A percentile compares a stretch with the other conserved stretches of the same genome.
Conservation (phyloP, 2,113 vertebrate species). For the Aspiorhynchus laticeps region DNA sequence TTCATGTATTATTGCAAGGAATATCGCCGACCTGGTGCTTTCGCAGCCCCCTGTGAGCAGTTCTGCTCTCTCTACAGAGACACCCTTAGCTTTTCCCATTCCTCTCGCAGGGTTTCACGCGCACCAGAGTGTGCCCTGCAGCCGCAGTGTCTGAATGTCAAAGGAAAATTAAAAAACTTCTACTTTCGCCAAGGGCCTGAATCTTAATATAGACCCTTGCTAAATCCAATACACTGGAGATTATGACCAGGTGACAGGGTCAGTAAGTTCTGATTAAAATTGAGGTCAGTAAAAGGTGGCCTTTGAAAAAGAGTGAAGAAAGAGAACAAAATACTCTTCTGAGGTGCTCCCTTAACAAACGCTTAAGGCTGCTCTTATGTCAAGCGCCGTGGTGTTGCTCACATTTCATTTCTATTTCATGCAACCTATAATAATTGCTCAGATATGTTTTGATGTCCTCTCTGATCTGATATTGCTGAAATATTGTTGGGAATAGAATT, state of each 20-base stretch:
- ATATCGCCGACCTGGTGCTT: not conserved
- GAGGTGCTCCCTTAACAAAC: conserved; percentile 37
- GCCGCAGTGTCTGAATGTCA: conserved; percentile 87
- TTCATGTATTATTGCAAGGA: not conserved
- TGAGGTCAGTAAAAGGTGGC: conserved; percentile 46
- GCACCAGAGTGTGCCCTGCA: conserved; percentile 82
- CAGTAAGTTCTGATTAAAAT: conserved; percentile 65
- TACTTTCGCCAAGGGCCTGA: conserved; percentile 77
- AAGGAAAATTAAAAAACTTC: conserved; percentile 82
- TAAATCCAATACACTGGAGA: conserved; percentile 68
- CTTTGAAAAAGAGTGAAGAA: conserved; percentile 42
- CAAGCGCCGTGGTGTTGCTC: not conserved
- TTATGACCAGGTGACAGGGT: conserved; percentile 59
- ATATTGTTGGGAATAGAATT: not conserved
- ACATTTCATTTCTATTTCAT: not conserved
- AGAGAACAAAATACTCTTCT: conserved; percentile 44
- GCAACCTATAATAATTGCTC: conserved; percentile 15
- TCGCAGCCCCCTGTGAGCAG: not conserved
- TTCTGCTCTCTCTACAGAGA: not conserved
- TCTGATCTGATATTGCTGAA: not conserved
- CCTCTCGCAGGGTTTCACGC: conserved; percentile 66
- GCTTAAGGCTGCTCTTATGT: conserved; percentile 32
- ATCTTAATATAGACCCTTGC: conserved; percentile 81
- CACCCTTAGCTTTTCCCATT: conserved; percentile 15
- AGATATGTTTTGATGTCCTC: conserved; percentile 26